phyloP scores from a whole-genome alignment of 2,888 invertebrate species.

The Leucania comma region DNA sequence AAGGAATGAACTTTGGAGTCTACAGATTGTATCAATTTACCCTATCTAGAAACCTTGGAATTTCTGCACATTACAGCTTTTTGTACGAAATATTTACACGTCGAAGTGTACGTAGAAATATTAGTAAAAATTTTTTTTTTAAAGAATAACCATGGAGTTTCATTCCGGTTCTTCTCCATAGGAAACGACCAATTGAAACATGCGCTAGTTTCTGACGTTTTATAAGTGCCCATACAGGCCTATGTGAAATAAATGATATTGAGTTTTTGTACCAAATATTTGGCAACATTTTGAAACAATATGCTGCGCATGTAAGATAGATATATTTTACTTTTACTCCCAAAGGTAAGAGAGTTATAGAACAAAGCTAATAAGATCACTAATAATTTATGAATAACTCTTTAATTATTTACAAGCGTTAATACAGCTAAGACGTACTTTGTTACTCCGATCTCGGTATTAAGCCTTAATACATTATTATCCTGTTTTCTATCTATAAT shows the following conservation, averaged over 20 bases:
- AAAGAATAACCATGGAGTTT: no score
- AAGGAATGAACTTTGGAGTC: not conserved
- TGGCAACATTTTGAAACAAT: not conserved
- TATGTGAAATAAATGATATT: no score
- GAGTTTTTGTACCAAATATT: not conserved
- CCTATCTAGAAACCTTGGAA: constrained; percentile 1
- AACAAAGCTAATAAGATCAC: not conserved
- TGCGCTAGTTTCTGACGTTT: no score
- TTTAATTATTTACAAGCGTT: not conserved
- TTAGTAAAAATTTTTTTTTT: no score
- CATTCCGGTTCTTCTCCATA: no score
- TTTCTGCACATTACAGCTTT: not conserved
- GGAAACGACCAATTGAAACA: no score
- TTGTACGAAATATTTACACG: no score
- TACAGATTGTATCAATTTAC: not conserved
- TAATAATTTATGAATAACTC: not conserved
- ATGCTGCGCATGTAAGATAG: no score
- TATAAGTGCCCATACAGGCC: no score
- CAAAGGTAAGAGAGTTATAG: not conserved
- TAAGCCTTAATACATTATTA: not conserved
- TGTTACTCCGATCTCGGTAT: not conserved
- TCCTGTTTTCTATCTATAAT: not conserved
- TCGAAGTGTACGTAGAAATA: no score
- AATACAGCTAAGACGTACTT: not conserved
- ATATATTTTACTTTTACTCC: not conserved